These are phyloP conservation scores for Equus przewalskii DNA, from an alignment of 2,113 vertebrate species.

Conservation along the genomic window DNA sequence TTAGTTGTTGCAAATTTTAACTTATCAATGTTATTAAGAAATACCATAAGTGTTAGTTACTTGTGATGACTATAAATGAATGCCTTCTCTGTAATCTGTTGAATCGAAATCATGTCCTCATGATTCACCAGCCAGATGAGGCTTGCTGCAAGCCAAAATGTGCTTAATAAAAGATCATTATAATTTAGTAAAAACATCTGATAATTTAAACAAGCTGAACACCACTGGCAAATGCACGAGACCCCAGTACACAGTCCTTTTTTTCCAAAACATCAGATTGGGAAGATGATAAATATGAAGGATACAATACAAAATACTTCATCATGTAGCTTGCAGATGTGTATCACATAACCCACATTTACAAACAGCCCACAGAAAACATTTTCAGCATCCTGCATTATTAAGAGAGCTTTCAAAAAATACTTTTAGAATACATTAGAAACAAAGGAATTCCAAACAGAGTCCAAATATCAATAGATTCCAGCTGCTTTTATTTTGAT, in stretches of 20 bases:
- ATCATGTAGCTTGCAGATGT: constrained; percentile 57
- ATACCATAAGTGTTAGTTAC: constrained; percentile 66
- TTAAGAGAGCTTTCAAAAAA: constrained; percentile 47
- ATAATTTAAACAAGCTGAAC: constrained; percentile 82
- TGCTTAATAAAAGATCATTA: constrained; percentile 80
- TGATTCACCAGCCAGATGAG: constrained; percentile 79
- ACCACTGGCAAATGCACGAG: constrained; percentile 62
- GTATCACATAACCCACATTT: neutral
- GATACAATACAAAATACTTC: constrained; percentile 60
- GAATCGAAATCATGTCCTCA: constrained; percentile 75
- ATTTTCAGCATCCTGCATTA: neutral
- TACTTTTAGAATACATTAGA: constrained; percentile 68
- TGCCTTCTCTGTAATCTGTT: constrained; percentile 75
- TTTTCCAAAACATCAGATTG: constrained; percentile 68
- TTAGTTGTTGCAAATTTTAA: constrained; percentile 14
- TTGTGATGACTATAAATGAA: constrained; percentile 64
- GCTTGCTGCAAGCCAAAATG: constrained; percentile 78
- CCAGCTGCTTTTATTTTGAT: constrained; percentile 67
- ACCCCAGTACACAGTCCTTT: constrained; percentile 21
- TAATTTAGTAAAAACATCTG: constrained; percentile 83
- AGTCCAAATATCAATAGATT: constrained; percentile 65
- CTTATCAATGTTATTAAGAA: constrained; percentile 70
- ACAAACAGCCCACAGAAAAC: constrained; percentile 57
- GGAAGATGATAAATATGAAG: constrained; percentile 73
- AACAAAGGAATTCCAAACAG: constrained; percentile 68